Evolutionary conservation across 2,113 vertebrate genomes (phyloP).

Genomic region (Beaufortia kweichowensis): DNA sequence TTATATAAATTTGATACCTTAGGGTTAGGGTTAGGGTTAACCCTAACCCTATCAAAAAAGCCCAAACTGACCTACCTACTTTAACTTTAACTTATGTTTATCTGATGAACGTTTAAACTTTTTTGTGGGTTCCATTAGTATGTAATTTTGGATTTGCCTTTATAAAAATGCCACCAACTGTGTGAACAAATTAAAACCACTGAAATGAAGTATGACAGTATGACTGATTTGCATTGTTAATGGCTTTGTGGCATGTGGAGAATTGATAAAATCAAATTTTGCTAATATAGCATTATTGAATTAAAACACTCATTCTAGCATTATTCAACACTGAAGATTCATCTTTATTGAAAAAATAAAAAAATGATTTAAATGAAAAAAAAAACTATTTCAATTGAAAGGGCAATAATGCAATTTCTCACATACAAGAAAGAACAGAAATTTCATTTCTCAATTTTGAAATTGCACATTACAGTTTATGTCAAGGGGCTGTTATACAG

Average conservation of each 20-base stretch:
- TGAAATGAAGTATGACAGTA: no score
- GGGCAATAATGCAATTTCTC: conserved; percentile 36
- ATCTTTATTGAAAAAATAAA: conserved; percentile 60
- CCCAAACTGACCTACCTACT: no score
- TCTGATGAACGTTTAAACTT: no score
- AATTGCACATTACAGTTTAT: conserved; percentile 29
- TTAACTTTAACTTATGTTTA: no score
- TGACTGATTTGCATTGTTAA: no score
- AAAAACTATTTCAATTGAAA: conserved; percentile 49
- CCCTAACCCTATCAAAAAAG: no score
- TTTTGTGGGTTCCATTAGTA: no score
- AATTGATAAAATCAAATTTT: not conserved
- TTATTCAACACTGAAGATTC: conserved; percentile 55
- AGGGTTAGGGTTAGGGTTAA: no score
- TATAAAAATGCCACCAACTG: no score
- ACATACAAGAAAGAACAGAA: conserved; percentile 40
- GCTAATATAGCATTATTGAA: not conserved
- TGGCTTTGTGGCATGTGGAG: not conserved
- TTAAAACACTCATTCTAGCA: conserved; percentile 11
- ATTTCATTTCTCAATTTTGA: conserved; percentile 41
- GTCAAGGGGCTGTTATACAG: conserved; percentile 24
- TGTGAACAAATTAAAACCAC: no score
- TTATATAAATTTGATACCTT: no score
- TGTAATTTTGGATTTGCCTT: no score
- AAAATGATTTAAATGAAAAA: conserved; percentile 53